These are phyloP conservation scores for Andrena marginata DNA, from an alignment of 2,888 invertebrate species.

Conservation along the genomic window DNA sequence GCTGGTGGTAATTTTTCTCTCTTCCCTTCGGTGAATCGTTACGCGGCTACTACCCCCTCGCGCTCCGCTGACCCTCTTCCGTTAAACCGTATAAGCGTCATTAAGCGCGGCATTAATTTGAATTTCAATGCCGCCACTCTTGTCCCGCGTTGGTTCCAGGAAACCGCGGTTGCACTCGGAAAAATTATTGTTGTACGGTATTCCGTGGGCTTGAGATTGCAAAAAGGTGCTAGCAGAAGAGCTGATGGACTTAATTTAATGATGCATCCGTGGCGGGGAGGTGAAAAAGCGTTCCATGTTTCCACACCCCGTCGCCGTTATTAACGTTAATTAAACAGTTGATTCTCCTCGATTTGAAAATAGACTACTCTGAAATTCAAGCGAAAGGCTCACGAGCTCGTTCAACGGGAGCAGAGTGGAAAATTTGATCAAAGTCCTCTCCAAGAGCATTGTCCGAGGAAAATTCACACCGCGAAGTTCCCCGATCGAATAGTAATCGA, in stretches of 20 bases:
- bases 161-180: neutral
- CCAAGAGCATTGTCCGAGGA: slow-evolving; percentile 21
- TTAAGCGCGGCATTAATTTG: slow-evolving; percentile 66
- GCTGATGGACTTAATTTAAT: too few relatives aligned
- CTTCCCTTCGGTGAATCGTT: slow-evolving; percentile 28
- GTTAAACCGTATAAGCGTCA: slow-evolving; percentile 59
- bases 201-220: too few relatives aligned
- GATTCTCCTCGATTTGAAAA: neutral
- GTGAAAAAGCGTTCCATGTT: too few relatives aligned
- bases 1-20: slow-evolving; percentile 2
- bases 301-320: too few relatives aligned
- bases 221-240: too few relatives aligned
- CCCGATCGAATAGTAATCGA: slow-evolving; percentile 30
- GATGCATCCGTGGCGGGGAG: too few relatives aligned
- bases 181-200: neutral
- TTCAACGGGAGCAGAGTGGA: slow-evolving; percentile 16
- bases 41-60: slow-evolving; percentile 1
- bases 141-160: slow-evolving; percentile 19
- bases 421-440: slow-evolving; percentile 42
- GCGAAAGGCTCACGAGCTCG: neutral
- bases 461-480: slow-evolving; percentile 14
- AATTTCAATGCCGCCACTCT: slow-evolving; percentile 62
- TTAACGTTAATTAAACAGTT: too few relatives aligned
- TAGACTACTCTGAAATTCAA: slow-evolving; percentile 18
- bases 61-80: slow-evolving; percentile 17